Base-by-base conservation (phyloP, 2,113 vertebrate species). In the Atherinomorus stipes region DNA sequence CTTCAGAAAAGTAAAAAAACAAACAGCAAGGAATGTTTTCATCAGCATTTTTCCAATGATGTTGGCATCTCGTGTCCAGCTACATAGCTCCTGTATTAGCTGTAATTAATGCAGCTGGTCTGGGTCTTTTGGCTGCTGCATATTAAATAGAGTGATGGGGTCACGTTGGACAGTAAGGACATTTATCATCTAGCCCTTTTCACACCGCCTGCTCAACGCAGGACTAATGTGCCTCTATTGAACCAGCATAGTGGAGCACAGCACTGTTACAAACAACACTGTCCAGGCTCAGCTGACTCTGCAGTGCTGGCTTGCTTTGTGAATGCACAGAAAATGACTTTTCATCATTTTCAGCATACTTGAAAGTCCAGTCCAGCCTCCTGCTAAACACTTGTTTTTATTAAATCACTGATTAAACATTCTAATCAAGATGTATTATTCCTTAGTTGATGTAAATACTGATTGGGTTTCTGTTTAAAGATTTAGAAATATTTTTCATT, bases 121-220 rank as follows among this genome's bases (percentile, higher is more conserved):
- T 62, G n/a, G 57, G 11, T 62, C 63, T 70, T 65, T 81, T 81
- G 81, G 76, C 83, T 71, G 80, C 74, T 80, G 73, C 64, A 68
- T 19, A 57, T 83, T 75, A 81, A 64, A 58, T 34, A 75, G 81
- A 89, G 65, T 54, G 79, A 84, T 83, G 83, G 76, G 63, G 68
- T 84, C 81, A 73, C 12, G 0, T 19, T 28, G 77, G 70, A 78
- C 80, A 66, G 53, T 52, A 52, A 12, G 52, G 65, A 62, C 64
- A 79, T 85, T 88, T 72, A 78, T 86, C 79, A 76, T 76, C 44
- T 7, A n/a, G 13, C 44, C 44, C 44, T 47, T 47, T 47, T 19
- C 44, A 6, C 13, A 15, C 44, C 18, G 44, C 44, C 19, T 18
- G 16, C 11, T 47, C 44, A 19, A n/a, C 7, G 18, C 18, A 42